Evolutionary conservation across 2,888 invertebrate genomes (phyloP).

Genomic region (Melinaea marsaeus): DNA sequence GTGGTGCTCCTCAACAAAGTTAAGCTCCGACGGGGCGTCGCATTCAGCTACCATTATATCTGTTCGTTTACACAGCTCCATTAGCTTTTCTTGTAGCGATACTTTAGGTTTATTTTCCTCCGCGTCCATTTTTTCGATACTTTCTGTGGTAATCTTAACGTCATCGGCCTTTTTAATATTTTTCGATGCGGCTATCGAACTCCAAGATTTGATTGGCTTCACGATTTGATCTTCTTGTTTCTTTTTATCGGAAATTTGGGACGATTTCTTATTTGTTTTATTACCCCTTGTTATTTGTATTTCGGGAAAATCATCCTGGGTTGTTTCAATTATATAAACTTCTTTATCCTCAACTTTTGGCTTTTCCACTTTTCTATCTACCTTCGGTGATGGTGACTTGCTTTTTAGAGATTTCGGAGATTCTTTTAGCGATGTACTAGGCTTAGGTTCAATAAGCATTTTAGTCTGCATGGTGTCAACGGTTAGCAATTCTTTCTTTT

Average conservation of each 20-base stretch:
- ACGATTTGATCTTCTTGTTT: slow-evolving; percentile 42
- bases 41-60: slow-evolving; percentile 74
- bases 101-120: slow-evolving; percentile 36
- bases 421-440: slow-evolving; percentile 41
- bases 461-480: slow-evolving; percentile 13
- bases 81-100: slow-evolving; percentile 64
- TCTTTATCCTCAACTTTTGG: slow-evolving; percentile 55
- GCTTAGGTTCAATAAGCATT: slow-evolving; percentile 21
- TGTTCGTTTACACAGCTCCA: slow-evolving; percentile 66
- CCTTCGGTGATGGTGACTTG: slow-evolving; percentile 56
- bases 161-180: slow-evolving; percentile 45
- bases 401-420: slow-evolving; percentile 51
- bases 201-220: slow-evolving; percentile 73
- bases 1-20: slow-evolving; percentile 71
- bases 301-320: slow-evolving; percentile 69
- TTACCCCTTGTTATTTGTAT: slow-evolving; percentile 65
- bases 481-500: slow-evolving; percentile 18
- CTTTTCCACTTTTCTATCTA: slow-evolving; percentile 49
- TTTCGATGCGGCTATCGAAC: slow-evolving; percentile 70
- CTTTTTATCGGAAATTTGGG: slow-evolving; percentile 44
- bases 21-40: slow-evolving; percentile 64
- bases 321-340: slow-evolving; percentile 67
- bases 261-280: slow-evolving; percentile 59
- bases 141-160: slow-evolving; percentile 23
- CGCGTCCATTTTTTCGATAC: slow-evolving; percentile 29